phyloP scores from a whole-genome alignment of 2,888 invertebrate genomes.

The Idaea aversata region DNA sequence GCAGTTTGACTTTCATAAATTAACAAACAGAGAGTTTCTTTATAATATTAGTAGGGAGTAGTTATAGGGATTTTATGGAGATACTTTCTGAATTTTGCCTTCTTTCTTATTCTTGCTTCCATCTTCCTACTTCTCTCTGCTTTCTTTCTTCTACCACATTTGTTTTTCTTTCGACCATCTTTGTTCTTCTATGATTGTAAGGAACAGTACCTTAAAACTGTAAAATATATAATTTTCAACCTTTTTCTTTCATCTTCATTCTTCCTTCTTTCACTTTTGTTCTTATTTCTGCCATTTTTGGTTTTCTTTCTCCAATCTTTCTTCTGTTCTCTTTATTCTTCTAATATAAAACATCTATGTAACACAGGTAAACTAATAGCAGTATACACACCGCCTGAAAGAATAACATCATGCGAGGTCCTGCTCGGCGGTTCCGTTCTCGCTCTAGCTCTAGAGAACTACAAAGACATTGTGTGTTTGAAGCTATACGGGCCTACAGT shows the following conservation, averaged over 20 bases:
- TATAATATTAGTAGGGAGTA: too few relatives aligned
- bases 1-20: too few relatives aligned
- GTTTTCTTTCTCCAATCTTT: not conserved
- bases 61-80: too few relatives aligned
- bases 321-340: not conserved
- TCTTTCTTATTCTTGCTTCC: not conserved
- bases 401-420: slow-evolving; percentile 88
- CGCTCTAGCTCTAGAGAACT: slow-evolving; percentile 85
- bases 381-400: slow-evolving; percentile 87
- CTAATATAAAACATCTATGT: slow-evolving; percentile 23
- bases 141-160: not conserved
- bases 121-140: not conserved
- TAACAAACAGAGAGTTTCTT: too few relatives aligned
- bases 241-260: not conserved
- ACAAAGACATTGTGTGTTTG: slow-evolving; percentile 83
- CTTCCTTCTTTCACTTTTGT: not conserved
- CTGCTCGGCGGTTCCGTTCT: slow-evolving; percentile 86
- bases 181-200: not conserved
- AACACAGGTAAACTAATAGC: slow-evolving; percentile 86
- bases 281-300: not conserved
- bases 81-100: not conserved
- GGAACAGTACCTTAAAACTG: too few relatives aligned
- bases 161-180: not conserved
- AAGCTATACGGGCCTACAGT: slow-evolving; percentile 73
- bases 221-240: too few relatives aligned